phyloP scores from a whole-genome alignment of 2,888 invertebrate genomes.

The Acleris laterana region DNA sequence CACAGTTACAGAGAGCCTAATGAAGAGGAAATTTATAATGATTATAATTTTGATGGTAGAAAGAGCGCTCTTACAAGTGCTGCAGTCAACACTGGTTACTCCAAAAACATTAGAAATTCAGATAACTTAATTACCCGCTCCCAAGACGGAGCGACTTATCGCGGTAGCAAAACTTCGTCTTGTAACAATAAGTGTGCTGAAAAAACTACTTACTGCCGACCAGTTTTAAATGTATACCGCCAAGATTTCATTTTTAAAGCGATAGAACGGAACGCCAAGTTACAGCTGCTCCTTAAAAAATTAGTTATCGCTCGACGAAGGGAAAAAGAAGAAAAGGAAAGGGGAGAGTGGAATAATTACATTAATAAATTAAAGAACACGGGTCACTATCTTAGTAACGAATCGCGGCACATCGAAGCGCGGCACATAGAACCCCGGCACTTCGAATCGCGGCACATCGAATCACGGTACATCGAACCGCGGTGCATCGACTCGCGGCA shows the following conservation, averaged over 20 bases:
- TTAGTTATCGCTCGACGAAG: constrained; percentile 54
- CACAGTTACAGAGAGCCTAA: not conserved
- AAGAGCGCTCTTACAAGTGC: too few species aligned
- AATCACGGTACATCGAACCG: too few species aligned
- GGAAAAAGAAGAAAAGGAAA: constrained; percentile 63
- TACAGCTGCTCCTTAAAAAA: constrained; percentile 56
- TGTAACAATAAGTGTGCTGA: constrained; percentile 42
- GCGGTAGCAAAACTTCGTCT: constrained; percentile 10
- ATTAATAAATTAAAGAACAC: constrained; percentile 65
- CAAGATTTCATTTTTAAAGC: constrained; percentile 57
- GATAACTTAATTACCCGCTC: not conserved
- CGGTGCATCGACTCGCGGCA: too few species aligned
- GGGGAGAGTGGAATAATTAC: constrained; percentile 63
- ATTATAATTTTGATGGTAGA: not conserved
- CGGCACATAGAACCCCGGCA: too few species aligned
- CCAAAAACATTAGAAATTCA: not conserved
- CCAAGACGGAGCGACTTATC: not conserved
- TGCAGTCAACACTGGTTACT: not conserved
- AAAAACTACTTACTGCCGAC: constrained; percentile 61
- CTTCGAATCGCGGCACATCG: too few species aligned
- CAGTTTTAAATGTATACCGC: constrained; percentile 49
- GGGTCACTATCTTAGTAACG: constrained; percentile 44
- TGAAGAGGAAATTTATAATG: not conserved
- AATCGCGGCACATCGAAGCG: constrained; percentile 18
- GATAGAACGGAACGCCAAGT: constrained; percentile 56